Base-by-base conservation (phyloP, 1,140 invertebrate species). In the Ylistrum balloti region DNA sequence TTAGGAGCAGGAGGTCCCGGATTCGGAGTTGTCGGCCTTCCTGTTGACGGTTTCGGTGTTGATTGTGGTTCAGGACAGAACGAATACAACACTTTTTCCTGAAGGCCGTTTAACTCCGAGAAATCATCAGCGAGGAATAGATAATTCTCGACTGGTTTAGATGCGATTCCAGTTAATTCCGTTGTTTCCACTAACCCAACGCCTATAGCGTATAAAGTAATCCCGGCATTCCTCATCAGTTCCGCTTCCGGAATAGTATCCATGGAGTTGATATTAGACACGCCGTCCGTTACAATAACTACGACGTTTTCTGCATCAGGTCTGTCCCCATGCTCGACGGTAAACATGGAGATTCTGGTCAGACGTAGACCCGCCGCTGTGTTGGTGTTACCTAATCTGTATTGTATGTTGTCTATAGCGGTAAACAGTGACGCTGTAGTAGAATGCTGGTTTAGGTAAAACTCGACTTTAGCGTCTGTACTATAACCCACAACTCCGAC, bases 231-330 rank as follows among this genome's bases (percentile, higher is more conserved):
- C 20, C 88, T 45, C 0, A 90, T 90, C 15, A n/a, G 17, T 38
- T 86, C 45, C 17, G 91, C 91, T 32, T 92, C 86, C 13, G 91
- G 91, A 11, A 92, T 85, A 0, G 91, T 92, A 33, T 38, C 33
- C 32, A 28, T 0, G 5, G 56, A 86, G 35, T 92, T 91, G 1
- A 92, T 89, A 88, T 92, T 92, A n/a, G 94, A 94, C 0, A 94
- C 92, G 86, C 94, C 94, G 41, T 94, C 94, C 74, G 94, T 94
- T n/a, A 94, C 88, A 13, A 94, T 90, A 28, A 94, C 91, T 33
- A 87, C 91, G 9, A 94, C 90, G 41, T 94, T 94, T 9, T 88
- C 90, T 22, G 93, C 92, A 87, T 88, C 91, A 33, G 91, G 74
- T 87, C 94, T 87, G 86, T 94, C 94, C n/a, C 94, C 94, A 85